phyloP scores from a whole-genome alignment of 2,113 vertebrate species.

The Connochaetes taurinus region DNA sequence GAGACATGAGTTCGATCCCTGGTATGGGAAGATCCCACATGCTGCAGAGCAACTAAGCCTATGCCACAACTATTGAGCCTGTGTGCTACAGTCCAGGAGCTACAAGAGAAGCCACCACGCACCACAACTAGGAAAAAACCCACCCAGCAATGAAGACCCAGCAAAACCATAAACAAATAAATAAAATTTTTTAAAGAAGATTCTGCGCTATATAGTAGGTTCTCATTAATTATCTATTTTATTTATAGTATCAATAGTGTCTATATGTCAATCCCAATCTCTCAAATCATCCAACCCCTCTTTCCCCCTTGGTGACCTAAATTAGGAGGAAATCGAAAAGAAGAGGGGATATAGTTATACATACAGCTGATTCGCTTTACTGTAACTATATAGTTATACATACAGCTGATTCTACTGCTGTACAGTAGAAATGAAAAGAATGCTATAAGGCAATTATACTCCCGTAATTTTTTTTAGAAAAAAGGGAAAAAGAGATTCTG shows the following conservation, averaged over 20 bases:
- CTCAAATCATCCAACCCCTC: neutral
- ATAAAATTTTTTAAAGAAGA: neutral
- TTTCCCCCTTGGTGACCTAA: neutral
- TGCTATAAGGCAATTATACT: neutral
- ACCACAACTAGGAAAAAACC: neutral
- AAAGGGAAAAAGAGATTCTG: neutral
- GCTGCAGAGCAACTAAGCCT: neutral
- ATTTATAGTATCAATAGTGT: neutral
- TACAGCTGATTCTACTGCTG: neutral
- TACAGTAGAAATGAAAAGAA: neutral
- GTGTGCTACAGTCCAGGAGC: neutral
- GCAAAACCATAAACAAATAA: neutral
- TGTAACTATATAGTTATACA: neutral
- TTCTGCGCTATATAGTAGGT: neutral
- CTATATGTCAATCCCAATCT: neutral
- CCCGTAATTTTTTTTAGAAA: neutral
- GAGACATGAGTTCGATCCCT: neutral
- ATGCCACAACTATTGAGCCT: neutral
- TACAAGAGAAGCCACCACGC: neutral
- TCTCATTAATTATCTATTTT: neutral
- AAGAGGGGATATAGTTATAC: neutral
- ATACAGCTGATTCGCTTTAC: neutral
- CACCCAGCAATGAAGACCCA: neutral
- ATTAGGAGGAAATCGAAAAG: neutral
- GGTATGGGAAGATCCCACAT: neutral